Base-by-base conservation (phyloP, 2,797 vertebrate species). In the Menidia menidia region DNA sequence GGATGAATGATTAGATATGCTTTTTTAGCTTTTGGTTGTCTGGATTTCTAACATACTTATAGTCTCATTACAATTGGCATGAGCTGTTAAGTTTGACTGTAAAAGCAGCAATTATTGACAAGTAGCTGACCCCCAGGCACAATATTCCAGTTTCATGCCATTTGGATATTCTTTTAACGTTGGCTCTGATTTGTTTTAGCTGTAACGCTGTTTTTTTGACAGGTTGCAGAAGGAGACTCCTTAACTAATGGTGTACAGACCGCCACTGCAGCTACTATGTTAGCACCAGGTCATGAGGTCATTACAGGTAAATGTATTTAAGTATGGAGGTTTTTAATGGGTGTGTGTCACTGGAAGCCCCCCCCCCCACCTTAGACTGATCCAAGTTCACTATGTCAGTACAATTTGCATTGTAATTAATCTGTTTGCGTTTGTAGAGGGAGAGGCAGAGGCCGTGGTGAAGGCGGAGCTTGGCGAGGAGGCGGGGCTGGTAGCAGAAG, bases 241-340 rank as follows among this genome's bases (percentile, higher is more conserved):
- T 87, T 94, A 35, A 90, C 90, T 18, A 95, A 95, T 4, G 94
- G 93, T 30, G 82, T 93, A 10, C 92, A 93, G 68, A 82, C 87
- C 1, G 87, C 86, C 30, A 76, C 87, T 0, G 51, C 91, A 75
- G 91, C 90, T 84, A 57, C 93, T 60, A 88, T 93, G 78, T 90
- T 97, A 80, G 92, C 96, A 56, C 80, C 95, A 52, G 93, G 93
- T 80, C 96, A 96, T 15, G 96, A 91, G 3, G 65, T 96, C 85
- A 94, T 96, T 57, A 93, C 96, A 90, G 98, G 98, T 98, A 94
- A 92, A 30, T 51, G 9, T 4, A 33, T 6, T 44, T 9, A 0
- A 35, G 39, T 6, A 41, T 54, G 9, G 19, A 41, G 25, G 1
- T 6, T n/a, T 45, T 4, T 19, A 54, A 15, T 51, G 18, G 10